Evolutionary conservation across 2,113 vertebrate genomes (phyloP).

Genomic region (Nestor notabilis): DNA sequence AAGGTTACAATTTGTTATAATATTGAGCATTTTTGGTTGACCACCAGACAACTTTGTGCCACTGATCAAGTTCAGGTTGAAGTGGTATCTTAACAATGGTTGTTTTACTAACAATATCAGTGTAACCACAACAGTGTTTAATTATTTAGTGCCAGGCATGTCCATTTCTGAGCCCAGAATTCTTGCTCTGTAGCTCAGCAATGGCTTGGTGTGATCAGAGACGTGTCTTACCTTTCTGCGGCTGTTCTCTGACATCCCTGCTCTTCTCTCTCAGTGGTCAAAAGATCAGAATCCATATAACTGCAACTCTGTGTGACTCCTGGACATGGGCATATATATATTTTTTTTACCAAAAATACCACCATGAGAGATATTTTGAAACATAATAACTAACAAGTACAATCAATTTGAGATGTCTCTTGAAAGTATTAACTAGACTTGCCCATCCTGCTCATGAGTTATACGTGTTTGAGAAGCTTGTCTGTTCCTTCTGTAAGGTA

Average conservation of each 20-base stretch:
- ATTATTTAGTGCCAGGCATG: neutral
- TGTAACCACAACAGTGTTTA: neutral
- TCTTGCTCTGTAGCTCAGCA: neutral
- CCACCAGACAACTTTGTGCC: neutral
- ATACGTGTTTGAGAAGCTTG: neutral
- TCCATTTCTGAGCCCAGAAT: neutral
- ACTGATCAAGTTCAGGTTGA: neutral
- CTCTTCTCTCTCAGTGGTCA: neutral
- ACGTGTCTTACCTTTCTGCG: neutral
- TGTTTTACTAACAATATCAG: neutral
- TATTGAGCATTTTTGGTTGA: neutral
- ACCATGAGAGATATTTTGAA: neutral
- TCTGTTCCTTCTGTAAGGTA: accelerated
- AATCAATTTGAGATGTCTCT: neutral
- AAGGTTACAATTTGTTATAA: neutral
- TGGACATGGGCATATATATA: too few species aligned
- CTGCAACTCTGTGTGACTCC: neutral
- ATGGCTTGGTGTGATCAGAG: accelerated
- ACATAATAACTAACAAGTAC: neutral
- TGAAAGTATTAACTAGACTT: neutral
- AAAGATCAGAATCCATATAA: neutral
- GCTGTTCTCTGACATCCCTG: neutral
- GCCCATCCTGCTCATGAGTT: accelerated
- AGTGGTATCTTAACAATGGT: neutral
- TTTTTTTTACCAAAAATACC: neutral